Conservation (phyloP, 2,797 vertebrate genomes). For the Sebastes miniatus region DNA sequence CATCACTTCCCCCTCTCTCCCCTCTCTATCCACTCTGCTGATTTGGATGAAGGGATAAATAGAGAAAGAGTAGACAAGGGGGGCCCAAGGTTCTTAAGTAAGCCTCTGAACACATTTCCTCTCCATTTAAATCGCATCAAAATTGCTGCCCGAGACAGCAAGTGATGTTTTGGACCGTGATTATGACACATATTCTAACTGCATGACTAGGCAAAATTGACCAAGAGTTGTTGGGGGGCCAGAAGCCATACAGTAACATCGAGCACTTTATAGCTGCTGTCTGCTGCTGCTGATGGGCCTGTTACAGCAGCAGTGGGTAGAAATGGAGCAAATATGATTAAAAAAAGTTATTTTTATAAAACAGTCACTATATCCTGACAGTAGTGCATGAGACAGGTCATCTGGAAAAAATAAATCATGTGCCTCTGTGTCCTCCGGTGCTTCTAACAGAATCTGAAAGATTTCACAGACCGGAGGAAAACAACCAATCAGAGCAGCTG, state of each 20-base stretch:
- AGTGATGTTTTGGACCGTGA: constrained; percentile 58
- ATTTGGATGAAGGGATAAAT: constrained; percentile 27
- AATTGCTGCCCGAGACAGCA: constrained; percentile 50
- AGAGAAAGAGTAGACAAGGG: constrained; percentile 10
- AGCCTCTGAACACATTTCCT: constrained; percentile 35
- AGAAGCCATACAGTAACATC: constrained; percentile 22
- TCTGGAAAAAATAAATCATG: too few species aligned
- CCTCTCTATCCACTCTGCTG: background rate
- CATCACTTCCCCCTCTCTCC: background rate
- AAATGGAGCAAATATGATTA: too few species aligned
- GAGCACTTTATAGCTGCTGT: constrained; percentile 18
- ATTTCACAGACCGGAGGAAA: too few species aligned
- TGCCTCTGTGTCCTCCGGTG: too few species aligned
- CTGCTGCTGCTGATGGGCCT: constrained; percentile 4
- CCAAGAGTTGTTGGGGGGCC: constrained; percentile 33
- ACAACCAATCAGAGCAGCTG: too few species aligned
- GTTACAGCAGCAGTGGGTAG: background rate
- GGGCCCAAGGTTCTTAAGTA: constrained; percentile 10
- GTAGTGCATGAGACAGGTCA: too few species aligned
- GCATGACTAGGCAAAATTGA: constrained; percentile 51
- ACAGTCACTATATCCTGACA: too few species aligned
- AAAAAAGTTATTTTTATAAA: too few species aligned
- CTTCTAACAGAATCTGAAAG: too few species aligned
- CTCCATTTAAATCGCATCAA: constrained; percentile 44
- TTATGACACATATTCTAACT: constrained; percentile 48